A percentile compares a stretch with the other conserved stretches of the same genome.
Evolutionary conservation across 2,888 invertebrate genomes (phyloP).

Genomic region (Carcina quercana): DNA sequence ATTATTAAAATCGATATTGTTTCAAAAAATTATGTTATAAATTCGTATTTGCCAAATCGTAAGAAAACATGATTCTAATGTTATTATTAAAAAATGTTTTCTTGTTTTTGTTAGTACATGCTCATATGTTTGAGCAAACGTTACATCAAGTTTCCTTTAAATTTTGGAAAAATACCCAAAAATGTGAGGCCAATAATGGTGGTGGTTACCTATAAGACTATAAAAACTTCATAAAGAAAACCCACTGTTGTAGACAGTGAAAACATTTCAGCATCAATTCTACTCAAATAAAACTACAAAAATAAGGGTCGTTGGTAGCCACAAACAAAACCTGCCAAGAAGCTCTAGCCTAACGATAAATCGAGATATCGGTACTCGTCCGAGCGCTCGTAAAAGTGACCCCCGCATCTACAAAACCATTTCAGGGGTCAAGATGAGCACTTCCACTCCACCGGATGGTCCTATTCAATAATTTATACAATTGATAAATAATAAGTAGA

Average conservation of each 20-base stretch:
- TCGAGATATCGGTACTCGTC: constrained; percentile 25
- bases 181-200: too few species aligned
- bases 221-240: neutral
- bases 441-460: constrained; percentile 28
- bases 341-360: constrained; percentile 22
- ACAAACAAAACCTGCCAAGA: constrained; percentile 7
- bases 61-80: too few species aligned
- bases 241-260: neutral
- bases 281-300: constrained; percentile 2
- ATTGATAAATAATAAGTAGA: constrained; percentile 70
- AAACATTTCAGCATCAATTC: neutral
- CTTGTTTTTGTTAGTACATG: too few species aligned
- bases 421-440: constrained; percentile 33
- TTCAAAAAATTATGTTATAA: too few species aligned
- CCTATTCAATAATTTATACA: constrained; percentile 69
- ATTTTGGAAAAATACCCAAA: too few species aligned
- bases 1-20: too few species aligned
- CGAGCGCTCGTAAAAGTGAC: constrained; percentile 50
- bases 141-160: too few species aligned
- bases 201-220: too few species aligned
- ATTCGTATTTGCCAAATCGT: too few species aligned
- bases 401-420: constrained; percentile 25
- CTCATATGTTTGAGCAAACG: too few species aligned
- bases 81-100: too few species aligned
- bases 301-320: constrained; percentile 7